These are phyloP conservation scores for Taeniopygia guttata DNA, from an alignment of 2,797 vertebrate genomes.

Conservation along the genomic window DNA sequence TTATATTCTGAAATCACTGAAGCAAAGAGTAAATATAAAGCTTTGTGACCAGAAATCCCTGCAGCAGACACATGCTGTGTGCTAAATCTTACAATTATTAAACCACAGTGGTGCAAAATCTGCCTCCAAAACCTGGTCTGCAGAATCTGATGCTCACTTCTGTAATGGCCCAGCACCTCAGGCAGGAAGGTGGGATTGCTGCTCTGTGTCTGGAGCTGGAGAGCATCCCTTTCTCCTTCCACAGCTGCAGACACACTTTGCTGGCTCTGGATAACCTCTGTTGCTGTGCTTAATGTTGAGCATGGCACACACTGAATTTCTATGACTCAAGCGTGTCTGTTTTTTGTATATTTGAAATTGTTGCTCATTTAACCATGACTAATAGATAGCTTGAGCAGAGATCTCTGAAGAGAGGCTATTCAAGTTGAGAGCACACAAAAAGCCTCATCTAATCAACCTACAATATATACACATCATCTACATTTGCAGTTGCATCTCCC, in stretches of 20 bases:
- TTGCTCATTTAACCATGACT: conserved; percentile 29
- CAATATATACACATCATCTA: neutral
- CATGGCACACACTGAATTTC: neutral
- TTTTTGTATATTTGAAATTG: neutral
- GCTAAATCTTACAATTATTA: neutral
- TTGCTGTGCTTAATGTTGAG: neutral
- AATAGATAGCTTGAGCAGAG: neutral
- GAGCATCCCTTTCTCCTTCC: neutral
- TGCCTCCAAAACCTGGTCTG: neutral
- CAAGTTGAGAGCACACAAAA: neutral
- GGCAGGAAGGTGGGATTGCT: neutral
- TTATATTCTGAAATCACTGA: conserved; percentile 41
- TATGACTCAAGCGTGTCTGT: neutral
- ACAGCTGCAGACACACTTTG: neutral
- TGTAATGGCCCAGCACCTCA: neutral
- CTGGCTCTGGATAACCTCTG: neutral
- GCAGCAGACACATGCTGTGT: neutral
- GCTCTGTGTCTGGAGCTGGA: neutral
- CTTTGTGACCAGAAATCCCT: conserved; percentile 55
- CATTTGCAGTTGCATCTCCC: neutral
- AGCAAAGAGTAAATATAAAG: conserved; percentile 61
- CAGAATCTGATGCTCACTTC: neutral
- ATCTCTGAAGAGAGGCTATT: neutral
- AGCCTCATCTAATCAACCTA: neutral
- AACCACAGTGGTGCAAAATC: neutral